Evolutionary conservation across 2,797 vertebrate species (phyloP), one percentile per base, ranked within the genome.

Genomic region (Melanotaenia nigrans): DNA sequence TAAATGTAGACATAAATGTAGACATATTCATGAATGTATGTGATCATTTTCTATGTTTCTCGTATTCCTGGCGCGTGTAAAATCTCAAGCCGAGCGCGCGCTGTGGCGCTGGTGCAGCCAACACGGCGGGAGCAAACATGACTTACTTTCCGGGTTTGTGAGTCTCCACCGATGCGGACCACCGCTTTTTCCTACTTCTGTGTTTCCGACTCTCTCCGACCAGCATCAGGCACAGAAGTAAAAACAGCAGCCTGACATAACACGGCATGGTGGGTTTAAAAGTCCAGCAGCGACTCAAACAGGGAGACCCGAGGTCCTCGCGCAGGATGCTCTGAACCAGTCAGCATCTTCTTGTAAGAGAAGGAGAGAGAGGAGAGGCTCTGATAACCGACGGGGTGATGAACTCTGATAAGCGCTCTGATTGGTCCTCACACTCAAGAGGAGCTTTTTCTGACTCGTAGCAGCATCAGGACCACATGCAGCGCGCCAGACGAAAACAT

Each of bases 81-180:
- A 28, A 28, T 28, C 25, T 28, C 25, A 28, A 28, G 25, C 25
- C 25, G 25, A 28, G 25, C 25, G 25, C 25, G 25, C 25, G 25
- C 25, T 25, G 25, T 25, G 25, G 25, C 25, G 25, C 25, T 28
- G 2, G 25, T 28, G 25, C 25, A 28, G 25, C 25, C 25, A 8
- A 33, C 8, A 5, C 8, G 33, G 33, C 5, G 33, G 33, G 33
- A 33, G 8, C 5, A 22, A 38, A 22, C 0, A 81, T 13, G 1
- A 90, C 93, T 93, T 93, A 98, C 97, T 91, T 95, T 61, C 93
- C 91, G 1, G 87, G 86, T 79, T 93, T 96, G 74, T 92, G 92
- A 18, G 83, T 73, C 65, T 96, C 95, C 76, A 89, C 73, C 56
- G 94, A 93, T 32, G 85, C 89, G 0, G 95, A 92, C 95, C 96